Percentiles rank a stretch among this genome's conserved stretches.
phyloP scores from a whole-genome alignment of 2,113 vertebrate species.

The Cyrtonyx montezumae region DNA sequence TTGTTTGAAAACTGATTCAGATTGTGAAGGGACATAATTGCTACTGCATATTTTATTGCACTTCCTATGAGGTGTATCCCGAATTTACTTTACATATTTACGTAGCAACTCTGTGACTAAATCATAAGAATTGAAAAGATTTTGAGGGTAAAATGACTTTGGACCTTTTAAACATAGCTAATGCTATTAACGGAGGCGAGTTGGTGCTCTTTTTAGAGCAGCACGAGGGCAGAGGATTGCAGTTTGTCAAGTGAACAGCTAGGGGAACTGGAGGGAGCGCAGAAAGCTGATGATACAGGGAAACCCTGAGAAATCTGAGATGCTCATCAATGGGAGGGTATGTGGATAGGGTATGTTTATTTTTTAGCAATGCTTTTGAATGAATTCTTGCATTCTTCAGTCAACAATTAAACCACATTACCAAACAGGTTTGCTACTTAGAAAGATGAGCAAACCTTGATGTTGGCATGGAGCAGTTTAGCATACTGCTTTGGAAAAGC shows the following conservation, averaged over 20 bases:
- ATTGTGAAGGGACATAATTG: neutral
- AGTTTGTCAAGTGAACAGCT: neutral
- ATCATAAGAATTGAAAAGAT: neutral
- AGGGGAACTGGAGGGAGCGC: neutral
- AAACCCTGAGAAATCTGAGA: neutral
- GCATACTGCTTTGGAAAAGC: neutral
- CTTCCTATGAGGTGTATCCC: neutral
- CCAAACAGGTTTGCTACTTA: neutral
- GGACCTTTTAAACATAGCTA: neutral
- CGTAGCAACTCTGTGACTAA: neutral
- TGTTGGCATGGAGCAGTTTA: neutral
- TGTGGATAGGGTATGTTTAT: fast-evolving
- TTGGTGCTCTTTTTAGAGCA: neutral
- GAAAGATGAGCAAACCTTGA: neutral
- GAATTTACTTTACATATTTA: neutral
- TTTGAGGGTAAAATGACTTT: neutral
- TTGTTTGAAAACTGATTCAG: slow-evolving; percentile 14
- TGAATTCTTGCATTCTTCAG: neutral
- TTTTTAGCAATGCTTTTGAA: neutral
- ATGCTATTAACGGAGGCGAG: neutral
- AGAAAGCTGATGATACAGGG: neutral
- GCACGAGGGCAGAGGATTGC: neutral
- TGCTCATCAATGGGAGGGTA: fast-evolving
- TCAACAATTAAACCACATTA: neutral
- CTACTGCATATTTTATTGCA: neutral